Base-by-base conservation (phyloP, 2,888 invertebrate species). In the Dryadula phaetusa region DNA sequence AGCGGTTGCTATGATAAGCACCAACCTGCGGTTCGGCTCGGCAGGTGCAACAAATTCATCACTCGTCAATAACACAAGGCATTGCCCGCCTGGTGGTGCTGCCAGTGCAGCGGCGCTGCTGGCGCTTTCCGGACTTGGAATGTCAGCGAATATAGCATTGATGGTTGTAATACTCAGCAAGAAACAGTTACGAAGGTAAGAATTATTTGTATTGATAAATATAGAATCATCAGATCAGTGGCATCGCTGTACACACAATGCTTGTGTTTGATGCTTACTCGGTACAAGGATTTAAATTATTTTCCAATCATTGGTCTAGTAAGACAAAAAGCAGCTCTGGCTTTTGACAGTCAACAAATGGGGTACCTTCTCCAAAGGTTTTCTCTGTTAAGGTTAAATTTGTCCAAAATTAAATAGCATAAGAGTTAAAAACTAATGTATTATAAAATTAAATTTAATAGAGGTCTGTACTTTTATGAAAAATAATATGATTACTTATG, bases 101-200 rank as follows among this genome's bases (percentile, higher is more conserved):
- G 95, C 96, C 2, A 96, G 96, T 83, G 97, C 97, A 3, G 95
- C 95, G 1, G 94, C 97, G 18, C 94, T 97, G 75, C 94, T 97
- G 77, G 95, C 96, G 58, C 93, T 97, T 10, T 96, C 96, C 3
- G 94, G 95, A 4, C 93, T 97, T 71, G 97, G 97, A 67, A 96
- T 97, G 94, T 95, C 95, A 0, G 96, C 97, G 34, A 97, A 97
- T 87, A 88, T 97, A 72, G 95, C 96, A 37, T 94, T 97, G 62
- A 97, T 97, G 96, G 94, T 95, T 10, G 95, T 97, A 74, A 97
- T 97, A 80, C 92, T 97, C 60, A 95, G 95, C 87, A 96, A 96
- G 87, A 95, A 95, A 78, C 96, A 96, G 82, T 92, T 97, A 47
- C 93, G 97, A 80, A 95, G 97, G 97, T 97, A 88, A 82, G n/a